Evolutionary conservation across 2,797 vertebrate species (phyloP).

Genomic region (Neosilurus mollespiculum): DNA sequence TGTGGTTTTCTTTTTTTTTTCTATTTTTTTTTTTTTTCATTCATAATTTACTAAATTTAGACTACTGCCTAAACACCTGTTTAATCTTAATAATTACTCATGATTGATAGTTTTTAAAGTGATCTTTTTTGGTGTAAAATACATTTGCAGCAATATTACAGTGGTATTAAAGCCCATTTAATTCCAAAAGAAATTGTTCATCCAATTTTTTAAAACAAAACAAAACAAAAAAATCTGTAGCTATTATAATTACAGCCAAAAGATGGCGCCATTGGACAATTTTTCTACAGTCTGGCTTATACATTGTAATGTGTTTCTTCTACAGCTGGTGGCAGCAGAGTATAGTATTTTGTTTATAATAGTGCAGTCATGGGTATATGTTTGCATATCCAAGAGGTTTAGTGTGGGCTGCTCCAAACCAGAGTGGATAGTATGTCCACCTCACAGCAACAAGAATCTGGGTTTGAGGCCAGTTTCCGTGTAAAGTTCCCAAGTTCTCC

Average conservation of each 20-base stretch:
- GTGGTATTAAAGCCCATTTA: neutral
- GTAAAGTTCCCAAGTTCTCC: neutral
- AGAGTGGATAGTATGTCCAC: neutral
- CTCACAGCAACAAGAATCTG: no score
- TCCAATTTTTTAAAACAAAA: no score
- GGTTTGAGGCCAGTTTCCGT: neutral
- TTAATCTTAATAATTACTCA: neutral
- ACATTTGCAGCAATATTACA: neutral
- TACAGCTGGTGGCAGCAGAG: conserved; percentile 18
- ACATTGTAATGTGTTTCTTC: neutral
- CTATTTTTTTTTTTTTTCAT: neutral
- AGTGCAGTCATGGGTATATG: no score
- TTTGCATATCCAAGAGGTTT: neutral
- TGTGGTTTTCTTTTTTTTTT: neutral
- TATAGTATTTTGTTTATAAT: neutral
- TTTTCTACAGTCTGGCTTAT: neutral
- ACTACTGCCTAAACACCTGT: neutral
- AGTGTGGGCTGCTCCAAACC: neutral
- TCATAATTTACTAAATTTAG: neutral
- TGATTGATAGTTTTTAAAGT: neutral
- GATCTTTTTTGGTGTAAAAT: neutral
- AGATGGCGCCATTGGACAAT: conserved; percentile 40
- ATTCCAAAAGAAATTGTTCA: neutral
- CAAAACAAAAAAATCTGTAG: neutral
- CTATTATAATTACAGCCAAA: conserved; percentile 12